Evolutionary conservation across 2,113 vertebrate genomes (phyloP).

Genomic region (human (Homo sapiens)): GRCh38 chr12:86906001-86906500

Average conservation of each 20-base stretch:
- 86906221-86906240: not conserved
- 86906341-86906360: constrained; percentile 35
- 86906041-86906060: constrained; percentile 43
- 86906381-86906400: not conserved
- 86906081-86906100: constrained; percentile 12
- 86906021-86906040: constrained; percentile 69
- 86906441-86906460: constrained; percentile 39
- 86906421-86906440: not conserved
- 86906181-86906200: constrained; percentile 16
- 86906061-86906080: constrained; percentile 68
- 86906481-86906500: not conserved
- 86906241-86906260: constrained; percentile 9
- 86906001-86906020: constrained; percentile 70
- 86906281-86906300: constrained; percentile 53
- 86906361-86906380: constrained; percentile 11
- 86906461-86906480: constrained; percentile 10
- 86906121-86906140: constrained; percentile 33
- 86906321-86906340: constrained; percentile 28
- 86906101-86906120: constrained; percentile 45
- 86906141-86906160: constrained; percentile 63
- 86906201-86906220: constrained; percentile 47
- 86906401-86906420: not conserved
- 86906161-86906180: constrained; percentile 60
- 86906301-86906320: constrained; percentile 29
- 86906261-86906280: constrained; percentile 28